Conservation (phyloP, 2,888 invertebrate species). For the Brachycybe producta region DNA sequence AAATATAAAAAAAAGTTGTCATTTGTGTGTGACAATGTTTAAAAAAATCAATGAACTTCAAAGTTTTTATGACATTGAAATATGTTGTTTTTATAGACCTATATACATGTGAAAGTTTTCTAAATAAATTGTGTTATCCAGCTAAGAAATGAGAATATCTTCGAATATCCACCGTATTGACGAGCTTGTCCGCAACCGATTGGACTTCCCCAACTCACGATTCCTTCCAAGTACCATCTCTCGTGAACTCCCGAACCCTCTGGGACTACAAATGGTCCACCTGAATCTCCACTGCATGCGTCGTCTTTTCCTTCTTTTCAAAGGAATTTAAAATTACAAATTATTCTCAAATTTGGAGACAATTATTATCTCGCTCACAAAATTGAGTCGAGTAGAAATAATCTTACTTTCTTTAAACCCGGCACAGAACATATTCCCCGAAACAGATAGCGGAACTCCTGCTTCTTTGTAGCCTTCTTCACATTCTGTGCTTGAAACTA, state of each 20-base stretch:
- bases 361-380: background rate
- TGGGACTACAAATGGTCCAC: conserved; percentile 24
- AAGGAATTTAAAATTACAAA: conserved; percentile 1
- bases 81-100: no score
- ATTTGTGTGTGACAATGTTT: no score
- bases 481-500: conserved; percentile 21
- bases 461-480: conserved; percentile 23
- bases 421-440: conserved; percentile 20
- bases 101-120: no score
- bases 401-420: conserved; percentile 18
- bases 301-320: conserved; percentile 19
- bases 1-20: no score
- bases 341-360: background rate
- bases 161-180: conserved; percentile 24
- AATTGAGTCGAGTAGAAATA: background rate
- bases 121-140: conserved; percentile 23
- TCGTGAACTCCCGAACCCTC: conserved; percentile 20
- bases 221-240: conserved; percentile 23
- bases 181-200: conserved; percentile 22
- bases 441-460: conserved; percentile 16
- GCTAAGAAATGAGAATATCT: conserved; percentile 20
- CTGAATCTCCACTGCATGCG: conserved; percentile 25
- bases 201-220: conserved; percentile 25
- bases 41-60: no score
- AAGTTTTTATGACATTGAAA: no score